phyloP scores from a whole-genome alignment of 2,797 vertebrate species.

The Megaceryle alcyon region DNA sequence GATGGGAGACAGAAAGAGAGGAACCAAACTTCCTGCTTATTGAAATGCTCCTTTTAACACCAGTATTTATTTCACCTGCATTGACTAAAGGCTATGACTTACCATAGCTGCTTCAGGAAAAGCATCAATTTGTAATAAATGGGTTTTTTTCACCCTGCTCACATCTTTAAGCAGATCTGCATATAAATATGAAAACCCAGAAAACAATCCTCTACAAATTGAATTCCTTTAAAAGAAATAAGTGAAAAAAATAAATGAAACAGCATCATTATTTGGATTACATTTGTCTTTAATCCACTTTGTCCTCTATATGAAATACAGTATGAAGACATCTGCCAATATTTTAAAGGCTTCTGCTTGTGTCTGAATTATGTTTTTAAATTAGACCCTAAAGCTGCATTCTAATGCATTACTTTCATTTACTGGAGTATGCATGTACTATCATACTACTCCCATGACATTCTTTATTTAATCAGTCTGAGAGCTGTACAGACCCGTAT shows the following conservation, averaged over 20 bases:
- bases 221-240: constrained; percentile 64
- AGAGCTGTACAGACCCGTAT: constrained; percentile 78
- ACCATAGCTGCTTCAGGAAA: constrained; percentile 2
- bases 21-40: constrained; percentile 23
- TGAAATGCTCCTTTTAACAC: constrained; percentile 1
- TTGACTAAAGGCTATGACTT: background rate
- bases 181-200: constrained; percentile 17
- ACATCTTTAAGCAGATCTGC: constrained; percentile 41
- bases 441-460: constrained; percentile 71
- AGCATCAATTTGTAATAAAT: constrained; percentile 28
- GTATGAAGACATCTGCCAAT: constrained; percentile 83
- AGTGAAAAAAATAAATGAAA: constrained; percentile 55
- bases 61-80: constrained; percentile 22
- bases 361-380: constrained; percentile 79
- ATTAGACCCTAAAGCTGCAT: constrained; percentile 76
- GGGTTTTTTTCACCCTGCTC: background rate
- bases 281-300: constrained; percentile 75
- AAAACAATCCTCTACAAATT: constrained; percentile 54
- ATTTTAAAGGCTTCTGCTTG: constrained; percentile 77
- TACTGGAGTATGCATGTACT: constrained; percentile 77
- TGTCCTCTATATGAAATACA: constrained; percentile 79
- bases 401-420: constrained; percentile 78
- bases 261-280: constrained; percentile 59
- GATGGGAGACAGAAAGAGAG: background rate
- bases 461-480: constrained; percentile 83